Evolutionary conservation across 2,888 invertebrate genomes (phyloP).

Genomic region (Deilephila porcellus): DNA sequence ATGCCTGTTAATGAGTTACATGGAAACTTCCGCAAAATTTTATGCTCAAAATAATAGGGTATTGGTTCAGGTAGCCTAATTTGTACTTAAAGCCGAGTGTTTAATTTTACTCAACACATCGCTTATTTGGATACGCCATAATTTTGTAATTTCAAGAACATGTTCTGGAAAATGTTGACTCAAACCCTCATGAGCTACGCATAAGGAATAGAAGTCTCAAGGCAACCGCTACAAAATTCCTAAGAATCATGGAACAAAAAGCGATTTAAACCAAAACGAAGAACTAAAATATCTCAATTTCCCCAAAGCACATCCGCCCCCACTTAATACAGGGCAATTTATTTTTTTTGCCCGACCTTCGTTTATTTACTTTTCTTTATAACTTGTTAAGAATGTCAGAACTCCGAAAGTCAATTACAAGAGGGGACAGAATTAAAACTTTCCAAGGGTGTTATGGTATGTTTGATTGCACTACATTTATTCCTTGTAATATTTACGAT

Average conservation of each 20-base stretch:
- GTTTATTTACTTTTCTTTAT: constrained; percentile 20
- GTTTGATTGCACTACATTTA: constrained; percentile 8
- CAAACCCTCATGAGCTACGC: no score
- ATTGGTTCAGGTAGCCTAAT: no score
- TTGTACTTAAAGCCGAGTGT: no score
- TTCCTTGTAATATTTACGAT: background rate
- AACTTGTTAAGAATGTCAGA: constrained; percentile 35
- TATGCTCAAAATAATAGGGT: no score
- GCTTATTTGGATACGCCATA: no score
- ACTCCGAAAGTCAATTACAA: constrained; percentile 45
- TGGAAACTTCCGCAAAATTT: no score
- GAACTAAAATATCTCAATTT: constrained; percentile 1
- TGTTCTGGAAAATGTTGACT: no score
- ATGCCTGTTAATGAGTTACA: no score
- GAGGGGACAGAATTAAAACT: constrained; percentile 39
- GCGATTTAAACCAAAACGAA: background rate
- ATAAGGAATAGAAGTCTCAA: background rate
- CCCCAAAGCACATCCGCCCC: background rate
- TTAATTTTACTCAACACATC: no score
- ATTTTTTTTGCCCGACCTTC: background rate
- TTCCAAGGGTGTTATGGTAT: constrained; percentile 25
- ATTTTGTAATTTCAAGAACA: no score
- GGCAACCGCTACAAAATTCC: background rate
- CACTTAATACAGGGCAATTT: background rate
- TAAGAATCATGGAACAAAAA: background rate